phyloP scores from a whole-genome alignment of 2,113 vertebrate species.

The Lonchura striata region DNA sequence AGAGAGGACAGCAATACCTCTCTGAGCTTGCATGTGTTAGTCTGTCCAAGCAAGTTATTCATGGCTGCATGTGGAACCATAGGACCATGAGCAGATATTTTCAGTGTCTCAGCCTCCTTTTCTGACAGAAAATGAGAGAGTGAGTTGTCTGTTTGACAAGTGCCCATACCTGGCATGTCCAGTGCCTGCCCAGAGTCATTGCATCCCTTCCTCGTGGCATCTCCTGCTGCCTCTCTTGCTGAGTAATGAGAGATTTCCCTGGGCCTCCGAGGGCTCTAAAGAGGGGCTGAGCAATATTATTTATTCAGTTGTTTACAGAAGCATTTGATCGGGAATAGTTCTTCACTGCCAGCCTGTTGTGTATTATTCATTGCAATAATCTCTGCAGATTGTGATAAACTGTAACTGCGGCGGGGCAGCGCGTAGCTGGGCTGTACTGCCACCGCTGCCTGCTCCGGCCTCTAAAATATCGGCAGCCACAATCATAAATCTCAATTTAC shows the following conservation, averaged over 20 bases:
- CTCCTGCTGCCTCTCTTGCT: not conserved
- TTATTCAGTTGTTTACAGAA: constrained; percentile 78
- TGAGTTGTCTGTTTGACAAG: not conserved
- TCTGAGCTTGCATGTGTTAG: not conserved
- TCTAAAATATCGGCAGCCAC: constrained; percentile 75
- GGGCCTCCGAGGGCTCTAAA: constrained; percentile 46
- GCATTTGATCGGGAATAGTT: constrained; percentile 72
- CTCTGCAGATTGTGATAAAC: constrained; percentile 75
- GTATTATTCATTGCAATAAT: constrained; percentile 76
- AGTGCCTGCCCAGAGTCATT: not conserved
- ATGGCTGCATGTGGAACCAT: not conserved
- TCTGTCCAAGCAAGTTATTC: not conserved
- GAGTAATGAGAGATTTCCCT: constrained; percentile 65
- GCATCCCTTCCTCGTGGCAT: not conserved
- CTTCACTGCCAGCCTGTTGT: constrained; percentile 77
- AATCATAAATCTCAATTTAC: constrained; percentile 86
- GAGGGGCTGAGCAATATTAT: constrained; percentile 71
- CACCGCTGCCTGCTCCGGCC: constrained; percentile 59
- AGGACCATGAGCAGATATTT: not conserved
- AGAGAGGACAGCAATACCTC: not conserved
- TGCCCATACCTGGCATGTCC: not conserved
- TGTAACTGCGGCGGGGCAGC: constrained; percentile 69
- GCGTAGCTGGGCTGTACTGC: constrained; percentile 55
- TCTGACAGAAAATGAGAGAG: not conserved
- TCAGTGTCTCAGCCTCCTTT: not conserved